Conservation (phyloP, 2,797 vertebrate genomes). For the Oophaga sylvatica region DNA sequence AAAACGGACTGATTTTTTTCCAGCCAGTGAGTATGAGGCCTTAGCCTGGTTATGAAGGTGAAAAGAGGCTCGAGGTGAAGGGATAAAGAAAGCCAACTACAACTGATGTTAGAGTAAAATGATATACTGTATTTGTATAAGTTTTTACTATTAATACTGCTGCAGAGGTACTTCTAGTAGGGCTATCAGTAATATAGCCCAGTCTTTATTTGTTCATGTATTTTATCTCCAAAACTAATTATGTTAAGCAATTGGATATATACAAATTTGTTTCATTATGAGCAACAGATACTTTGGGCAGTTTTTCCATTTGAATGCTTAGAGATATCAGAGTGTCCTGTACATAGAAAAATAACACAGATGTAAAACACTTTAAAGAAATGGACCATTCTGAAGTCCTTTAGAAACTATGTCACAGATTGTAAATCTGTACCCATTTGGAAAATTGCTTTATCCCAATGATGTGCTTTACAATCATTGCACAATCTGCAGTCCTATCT, state of each 20-base stretch:
- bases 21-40: too few relatives aligned
- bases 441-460: constrained; percentile 28
- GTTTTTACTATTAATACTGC: too few relatives aligned
- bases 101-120: too few relatives aligned
- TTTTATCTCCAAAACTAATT: not conserved
- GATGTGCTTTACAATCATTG: not conserved
- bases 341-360: not conserved
- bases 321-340: not conserved
- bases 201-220: not conserved
- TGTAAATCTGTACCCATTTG: constrained; percentile 34
- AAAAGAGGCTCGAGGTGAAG: too few relatives aligned
- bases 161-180: not conserved
- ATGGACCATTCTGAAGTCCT: constrained; percentile 19
- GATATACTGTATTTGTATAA: too few relatives aligned
- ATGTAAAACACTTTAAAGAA: not conserved
- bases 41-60: too few relatives aligned
- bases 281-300: not conserved
- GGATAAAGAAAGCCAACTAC: too few relatives aligned
- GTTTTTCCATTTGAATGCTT: not conserved
- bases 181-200: not conserved
- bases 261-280: not conserved
- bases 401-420: constrained; percentile 13
- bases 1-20: too few relatives aligned
- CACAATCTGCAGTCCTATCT: not conserved
- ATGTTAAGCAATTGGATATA: not conserved